phyloP scores from a whole-genome alignment of 2,888 invertebrate species.

The Augochlorella aurata region DNA sequence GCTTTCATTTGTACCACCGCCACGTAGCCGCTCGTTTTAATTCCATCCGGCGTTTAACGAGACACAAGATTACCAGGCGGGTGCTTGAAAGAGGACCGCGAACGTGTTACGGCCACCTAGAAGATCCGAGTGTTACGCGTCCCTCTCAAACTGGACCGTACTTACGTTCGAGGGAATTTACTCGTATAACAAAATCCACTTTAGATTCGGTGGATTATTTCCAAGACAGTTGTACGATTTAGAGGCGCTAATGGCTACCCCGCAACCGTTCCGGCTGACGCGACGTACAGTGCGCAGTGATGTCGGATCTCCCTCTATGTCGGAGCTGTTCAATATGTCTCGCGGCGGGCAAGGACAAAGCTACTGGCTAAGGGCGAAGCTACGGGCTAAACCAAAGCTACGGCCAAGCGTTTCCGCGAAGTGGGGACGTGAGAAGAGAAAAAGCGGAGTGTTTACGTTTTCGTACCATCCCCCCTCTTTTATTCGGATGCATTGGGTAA shows the following conservation, averaged over 20 bases:
- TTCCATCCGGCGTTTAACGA: slow-evolving; percentile 34
- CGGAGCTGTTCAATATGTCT: no score
- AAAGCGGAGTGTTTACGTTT: no score
- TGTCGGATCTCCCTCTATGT: no score
- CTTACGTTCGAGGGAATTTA: slow-evolving; percentile 32
- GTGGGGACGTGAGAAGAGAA: no score
- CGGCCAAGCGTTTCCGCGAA: no score
- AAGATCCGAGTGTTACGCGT: slow-evolving; percentile 21
- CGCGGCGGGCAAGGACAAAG: no score
- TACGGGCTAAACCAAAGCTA: no score
- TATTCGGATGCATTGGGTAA: no score
- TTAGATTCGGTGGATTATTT: slow-evolving; percentile 28
- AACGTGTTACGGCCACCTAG: slow-evolving; percentile 21
- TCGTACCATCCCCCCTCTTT: no score
- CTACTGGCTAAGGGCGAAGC: no score
- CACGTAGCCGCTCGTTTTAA: slow-evolving; percentile 42
- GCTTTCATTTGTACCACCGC: slow-evolving; percentile 42
- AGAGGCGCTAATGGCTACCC: slow-evolving; percentile 7
- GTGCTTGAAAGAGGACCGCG: slow-evolving; percentile 9
- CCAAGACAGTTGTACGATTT: slow-evolving; percentile 9
- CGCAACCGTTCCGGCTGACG: no score
- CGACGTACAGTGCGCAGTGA: no score
- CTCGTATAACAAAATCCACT: slow-evolving; percentile 17
- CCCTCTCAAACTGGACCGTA: background rate
- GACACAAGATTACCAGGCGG: slow-evolving; percentile 35